Percentiles rank a stretch among this genome's conserved stretches.
Evolutionary conservation across 2,888 invertebrate genomes (phyloP).

Genomic region (Halictus quadricinctus): DNA sequence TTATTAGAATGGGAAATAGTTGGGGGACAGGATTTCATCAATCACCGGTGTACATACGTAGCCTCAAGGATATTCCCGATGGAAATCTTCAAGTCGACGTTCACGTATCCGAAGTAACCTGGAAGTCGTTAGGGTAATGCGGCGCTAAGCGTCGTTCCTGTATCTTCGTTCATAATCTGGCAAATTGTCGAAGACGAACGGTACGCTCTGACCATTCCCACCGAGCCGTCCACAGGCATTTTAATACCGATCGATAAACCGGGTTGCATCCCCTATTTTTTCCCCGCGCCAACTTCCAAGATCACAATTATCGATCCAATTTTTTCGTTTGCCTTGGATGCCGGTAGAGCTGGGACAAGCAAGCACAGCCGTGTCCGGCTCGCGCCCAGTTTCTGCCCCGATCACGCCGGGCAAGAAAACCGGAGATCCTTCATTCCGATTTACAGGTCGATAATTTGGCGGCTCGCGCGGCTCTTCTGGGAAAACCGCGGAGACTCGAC

Average conservation of each 20-base stretch:
- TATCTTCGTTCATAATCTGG: conserved; percentile 20
- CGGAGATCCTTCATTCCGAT: conserved; percentile 64
- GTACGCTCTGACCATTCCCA: not conserved
- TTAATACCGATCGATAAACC: conserved; percentile 16
- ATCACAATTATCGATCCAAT: conserved; percentile 13
- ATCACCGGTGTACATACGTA: conserved; percentile 23
- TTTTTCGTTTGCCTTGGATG: not conserved
- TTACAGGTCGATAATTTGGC: conserved; percentile 72
- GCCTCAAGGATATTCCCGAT: conserved; percentile 34
- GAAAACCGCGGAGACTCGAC: conserved; percentile 73
- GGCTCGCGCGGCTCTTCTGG: conserved; percentile 71
- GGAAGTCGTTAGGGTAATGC: conserved; percentile 34
- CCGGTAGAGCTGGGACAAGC: not conserved
- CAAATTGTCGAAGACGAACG: conserved; percentile 29
- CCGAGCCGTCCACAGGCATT: conserved; percentile 1
- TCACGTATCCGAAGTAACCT: conserved; percentile 18
- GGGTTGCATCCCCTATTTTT: conserved; percentile 6
- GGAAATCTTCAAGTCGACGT: conserved; percentile 20
- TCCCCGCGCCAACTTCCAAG: not conserved
- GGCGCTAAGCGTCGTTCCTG: conserved; percentile 11
- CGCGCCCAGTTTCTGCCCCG: conserved; percentile 18
- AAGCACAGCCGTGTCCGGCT: not conserved
- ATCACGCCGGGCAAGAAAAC: conserved; percentile 54
- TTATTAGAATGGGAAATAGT: conserved; percentile 10
- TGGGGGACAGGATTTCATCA: conserved; percentile 10